These are phyloP conservation scores for Crepidodera aurea DNA, from an alignment of 2,888 invertebrate genomes.

Conservation along the genomic window DNA sequence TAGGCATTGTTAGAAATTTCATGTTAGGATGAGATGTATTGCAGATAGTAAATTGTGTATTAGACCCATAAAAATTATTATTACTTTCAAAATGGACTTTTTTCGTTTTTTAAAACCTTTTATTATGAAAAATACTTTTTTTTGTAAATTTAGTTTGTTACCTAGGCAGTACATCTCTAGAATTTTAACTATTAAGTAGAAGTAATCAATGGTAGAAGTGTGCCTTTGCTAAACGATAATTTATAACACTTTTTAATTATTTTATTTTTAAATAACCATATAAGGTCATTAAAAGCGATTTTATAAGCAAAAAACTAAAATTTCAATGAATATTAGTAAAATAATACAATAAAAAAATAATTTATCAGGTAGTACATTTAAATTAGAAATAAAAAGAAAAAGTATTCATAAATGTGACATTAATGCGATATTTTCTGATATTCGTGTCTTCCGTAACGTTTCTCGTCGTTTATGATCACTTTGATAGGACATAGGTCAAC, in stretches of 20 bases:
- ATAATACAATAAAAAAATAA: no score
- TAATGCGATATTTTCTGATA: no score
- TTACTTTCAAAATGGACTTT: background rate
- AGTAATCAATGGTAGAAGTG: slow-evolving; percentile 3
- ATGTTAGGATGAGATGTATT: no score
- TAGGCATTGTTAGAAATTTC: background rate
- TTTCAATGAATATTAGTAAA: slow-evolving; percentile 6
- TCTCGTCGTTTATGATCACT: no score
- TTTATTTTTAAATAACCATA: background rate
- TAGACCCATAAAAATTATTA: background rate
- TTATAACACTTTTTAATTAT: background rate
- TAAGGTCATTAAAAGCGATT: background rate
- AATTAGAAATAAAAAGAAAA: no score
- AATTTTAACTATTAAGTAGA: background rate
- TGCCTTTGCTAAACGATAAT: background rate
- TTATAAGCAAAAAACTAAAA: background rate
- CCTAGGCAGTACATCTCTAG: background rate
- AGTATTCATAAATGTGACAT: no score
- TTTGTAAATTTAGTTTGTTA: background rate
- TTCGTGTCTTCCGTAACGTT: no score
- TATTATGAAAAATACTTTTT: background rate
- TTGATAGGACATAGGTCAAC: no score
- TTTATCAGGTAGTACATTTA: no score
- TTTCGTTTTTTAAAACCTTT: background rate
- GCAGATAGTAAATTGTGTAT: background rate